Base-by-base conservation (phyloP, 2,888 invertebrate genomes). In the Platycheirus albimanus region DNA sequence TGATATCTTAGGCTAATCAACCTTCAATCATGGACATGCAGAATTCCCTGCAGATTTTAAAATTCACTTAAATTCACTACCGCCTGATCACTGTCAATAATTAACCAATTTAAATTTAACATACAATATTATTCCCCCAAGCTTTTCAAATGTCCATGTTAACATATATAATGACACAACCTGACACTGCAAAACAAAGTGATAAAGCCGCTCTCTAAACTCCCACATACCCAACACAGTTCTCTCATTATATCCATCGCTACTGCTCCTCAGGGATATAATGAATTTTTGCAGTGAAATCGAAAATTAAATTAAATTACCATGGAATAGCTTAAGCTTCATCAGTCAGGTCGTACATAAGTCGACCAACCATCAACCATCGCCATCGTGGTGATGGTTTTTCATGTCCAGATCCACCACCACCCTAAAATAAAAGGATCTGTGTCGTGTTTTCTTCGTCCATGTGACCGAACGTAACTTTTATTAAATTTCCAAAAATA, bases 221-320 rank as follows among this genome's bases (percentile, higher is more conserved):
- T 15, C 49, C 49, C 17, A 15, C 49, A 41, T 30, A 45, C n/a
- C 24, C 58, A 72, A 63, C 74, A 47, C 28, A 17, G 43, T 10
- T 49, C 52, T 76, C 52, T 66, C 71, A 81, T 81, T 77, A 71
- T 70, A 47, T 64, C 49, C 38, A 43, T n/a, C n/a, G n/a, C n/a
- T n/a, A 20, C 38, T 63, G 0, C 24, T 24, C 20, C 49, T 15
- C 20, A 38, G 63, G 69, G 15, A 83, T 66, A 78, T 74, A 69
- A 77, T 33, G 81, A 77, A 71, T 67, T 76, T 81, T 81, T 54
- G 19, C 77, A 63, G 71, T 33, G 30, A 67, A 78, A 78, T 78
- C 72, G 83, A 83, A 83, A 78, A 78, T 74, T 83, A 78, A 83
- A 83, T 83, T 83, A 69, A 83, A 83, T 83, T 83, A 74, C 51